Evolutionary conservation across 2,113 vertebrate genomes (phyloP).

Genomic region (Notothenia coriiceps): DNA sequence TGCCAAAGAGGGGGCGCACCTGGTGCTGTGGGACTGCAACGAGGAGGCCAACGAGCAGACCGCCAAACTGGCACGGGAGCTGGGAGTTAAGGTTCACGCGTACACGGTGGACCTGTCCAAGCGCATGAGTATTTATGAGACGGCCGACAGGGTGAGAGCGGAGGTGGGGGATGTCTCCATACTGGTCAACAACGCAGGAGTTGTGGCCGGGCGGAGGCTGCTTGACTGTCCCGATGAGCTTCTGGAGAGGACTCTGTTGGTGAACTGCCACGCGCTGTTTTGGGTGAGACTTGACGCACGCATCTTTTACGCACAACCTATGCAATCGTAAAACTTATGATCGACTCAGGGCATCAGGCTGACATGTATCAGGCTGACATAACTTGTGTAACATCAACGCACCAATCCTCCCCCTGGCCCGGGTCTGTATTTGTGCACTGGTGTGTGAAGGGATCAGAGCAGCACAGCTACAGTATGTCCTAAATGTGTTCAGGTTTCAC

Average conservation of each 20-base stretch:
- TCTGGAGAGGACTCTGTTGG: conserved; percentile 81
- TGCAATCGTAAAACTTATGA: neutral
- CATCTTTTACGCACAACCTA: conserved; percentile 27
- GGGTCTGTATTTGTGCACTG: conserved; percentile 45
- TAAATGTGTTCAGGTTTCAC: neutral
- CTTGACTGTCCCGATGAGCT: conserved; percentile 83
- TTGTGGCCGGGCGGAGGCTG: conserved; percentile 79
- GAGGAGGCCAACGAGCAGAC: conserved; percentile 85
- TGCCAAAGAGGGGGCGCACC: conserved; percentile 82
- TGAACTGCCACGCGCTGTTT: conserved; percentile 85
- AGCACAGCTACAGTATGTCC: neutral
- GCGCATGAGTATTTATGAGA: conserved; percentile 83
- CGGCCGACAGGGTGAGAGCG: conserved; percentile 64
- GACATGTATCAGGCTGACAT: neutral
- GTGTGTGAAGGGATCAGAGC: conserved; percentile 53
- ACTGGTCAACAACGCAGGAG: conserved; percentile 82
- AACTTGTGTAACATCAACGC: conserved; percentile 60
- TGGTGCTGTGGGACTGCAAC: conserved; percentile 91
- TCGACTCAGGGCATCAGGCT: neutral
- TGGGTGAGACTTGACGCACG: conserved; percentile 75
- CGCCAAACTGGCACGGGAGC: conserved; percentile 80
- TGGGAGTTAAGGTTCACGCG: conserved; percentile 81
- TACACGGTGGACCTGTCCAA: conserved; percentile 89
- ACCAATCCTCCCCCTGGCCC: neutral
- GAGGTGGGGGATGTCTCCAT: conserved; percentile 81